Evolutionary conservation across 2,113 vertebrate species (phyloP).

Genomic region (Centrocercus urophasianus): DNA sequence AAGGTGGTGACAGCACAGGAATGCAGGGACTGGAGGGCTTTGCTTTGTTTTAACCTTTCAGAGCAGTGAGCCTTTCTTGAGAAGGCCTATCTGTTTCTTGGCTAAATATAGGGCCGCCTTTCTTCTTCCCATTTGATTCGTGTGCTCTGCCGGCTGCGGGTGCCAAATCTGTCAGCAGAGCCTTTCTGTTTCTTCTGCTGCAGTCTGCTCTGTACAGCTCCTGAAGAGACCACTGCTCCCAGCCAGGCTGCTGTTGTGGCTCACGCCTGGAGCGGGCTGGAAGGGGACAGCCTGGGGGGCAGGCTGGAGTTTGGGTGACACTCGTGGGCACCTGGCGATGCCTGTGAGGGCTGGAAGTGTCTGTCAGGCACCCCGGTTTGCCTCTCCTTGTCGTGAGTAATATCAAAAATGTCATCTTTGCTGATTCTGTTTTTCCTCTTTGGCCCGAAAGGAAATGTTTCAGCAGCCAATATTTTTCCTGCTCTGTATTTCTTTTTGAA

Average conservation of each 20-base stretch:
- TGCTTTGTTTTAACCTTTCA: conserved; percentile 9
- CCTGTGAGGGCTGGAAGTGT: not conserved
- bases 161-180: not conserved
- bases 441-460: not conserved
- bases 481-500: not conserved
- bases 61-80: not conserved
- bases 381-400: accelerated
- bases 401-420: not conserved
- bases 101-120: conserved; percentile 4
- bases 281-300: not conserved
- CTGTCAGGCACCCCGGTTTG: not conserved
- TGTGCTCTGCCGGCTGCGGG: not conserved
- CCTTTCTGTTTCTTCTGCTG: not conserved
- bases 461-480: not conserved
- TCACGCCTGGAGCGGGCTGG: accelerated
- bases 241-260: accelerated
- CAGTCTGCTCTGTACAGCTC: not conserved
- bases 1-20: conserved; percentile 1
- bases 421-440: not conserved
- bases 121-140: not conserved
- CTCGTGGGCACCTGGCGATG: not conserved
- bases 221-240: not conserved
- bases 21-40: not conserved
- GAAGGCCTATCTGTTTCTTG: not conserved
- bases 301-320: not conserved